Percentiles rank a stretch among this genome's conserved stretches.
Evolutionary conservation across 1,140 invertebrate genomes (phyloP).

Genomic region (Diuraphis noxia): DNA sequence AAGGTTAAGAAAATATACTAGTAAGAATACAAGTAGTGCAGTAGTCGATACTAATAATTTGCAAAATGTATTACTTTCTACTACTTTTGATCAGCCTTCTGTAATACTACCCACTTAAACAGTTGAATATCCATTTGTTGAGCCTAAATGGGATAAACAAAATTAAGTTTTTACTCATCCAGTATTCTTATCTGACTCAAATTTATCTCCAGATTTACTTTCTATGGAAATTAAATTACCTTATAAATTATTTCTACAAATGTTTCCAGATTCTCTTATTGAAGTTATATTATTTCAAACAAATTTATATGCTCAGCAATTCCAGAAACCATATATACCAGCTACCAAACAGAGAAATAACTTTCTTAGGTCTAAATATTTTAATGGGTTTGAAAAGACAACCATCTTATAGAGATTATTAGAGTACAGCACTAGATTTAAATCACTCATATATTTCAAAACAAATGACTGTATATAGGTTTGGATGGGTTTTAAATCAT

Average conservation of each 20-base stretch:
- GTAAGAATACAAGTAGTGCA: not conserved
- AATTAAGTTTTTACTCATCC: not conserved
- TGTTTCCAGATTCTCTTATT: not conserved
- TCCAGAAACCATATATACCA: not conserved
- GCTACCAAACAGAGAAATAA: not conserved
- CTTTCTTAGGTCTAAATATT: slow-evolving; percentile 6
- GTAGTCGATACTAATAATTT: not conserved
- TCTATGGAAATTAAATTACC: not conserved
- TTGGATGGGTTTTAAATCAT: not conserved
- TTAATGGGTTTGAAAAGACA: not conserved
- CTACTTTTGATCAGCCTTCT: not conserved
- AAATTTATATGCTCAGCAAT: slow-evolving; percentile 8
- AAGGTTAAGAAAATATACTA: not conserved
- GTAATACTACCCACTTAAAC: not conserved
- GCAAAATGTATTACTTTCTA: not conserved
- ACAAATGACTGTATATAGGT: not conserved
- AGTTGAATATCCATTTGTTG: not conserved
- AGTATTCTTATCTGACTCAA: not conserved
- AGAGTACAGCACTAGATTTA: not conserved
- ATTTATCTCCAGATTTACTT: not conserved
- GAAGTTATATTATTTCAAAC: not conserved
- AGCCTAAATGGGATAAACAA: not conserved
- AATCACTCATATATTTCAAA: not conserved
- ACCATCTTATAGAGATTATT: not conserved
- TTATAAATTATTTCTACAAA: not conserved